phyloP scores from a whole-genome alignment of 2,888 invertebrate genomes.

The Erebia aethiops region DNA sequence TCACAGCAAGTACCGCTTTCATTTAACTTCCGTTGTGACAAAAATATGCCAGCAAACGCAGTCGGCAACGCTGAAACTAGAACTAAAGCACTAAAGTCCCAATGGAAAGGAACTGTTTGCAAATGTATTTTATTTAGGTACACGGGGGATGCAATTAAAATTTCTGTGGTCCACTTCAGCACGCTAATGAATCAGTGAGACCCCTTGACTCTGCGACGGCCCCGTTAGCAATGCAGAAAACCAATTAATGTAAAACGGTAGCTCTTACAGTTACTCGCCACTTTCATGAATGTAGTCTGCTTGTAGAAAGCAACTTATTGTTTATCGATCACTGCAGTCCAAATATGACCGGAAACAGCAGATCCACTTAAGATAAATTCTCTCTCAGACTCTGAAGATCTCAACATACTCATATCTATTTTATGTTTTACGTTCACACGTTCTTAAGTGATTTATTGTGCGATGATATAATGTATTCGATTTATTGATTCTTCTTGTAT shows the following conservation, averaged over 20 bases:
- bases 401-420: conserved; percentile 9
- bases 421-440: not conserved
- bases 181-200: conserved; percentile 62
- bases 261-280: conserved; percentile 49
- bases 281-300: conserved; percentile 40
- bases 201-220: conserved; percentile 51
- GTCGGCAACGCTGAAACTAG: not conserved
- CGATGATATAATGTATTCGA: not conserved
- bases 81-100: conserved; percentile 11
- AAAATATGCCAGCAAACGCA: conserved; percentile 15
- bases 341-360: conserved; percentile 13
- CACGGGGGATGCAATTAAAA: conserved; percentile 64
- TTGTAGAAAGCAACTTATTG: conserved; percentile 30
- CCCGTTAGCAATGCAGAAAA: conserved; percentile 58
- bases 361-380: conserved; percentile 19
- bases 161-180: conserved; percentile 62
- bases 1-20: conserved; percentile 6
- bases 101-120: conserved; percentile 16
- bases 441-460: conserved; percentile 7
- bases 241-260: conserved; percentile 65
- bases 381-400: not conserved
- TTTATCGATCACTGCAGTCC: conserved; percentile 23
- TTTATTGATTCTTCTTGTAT: not conserved
- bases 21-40: conserved; percentile 16
- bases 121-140: conserved; percentile 31